Evolutionary conservation across 2,797 vertebrate species (phyloP), one percentile per base, ranked within the genome.

Genomic region (Thunnus albacares): DNA sequence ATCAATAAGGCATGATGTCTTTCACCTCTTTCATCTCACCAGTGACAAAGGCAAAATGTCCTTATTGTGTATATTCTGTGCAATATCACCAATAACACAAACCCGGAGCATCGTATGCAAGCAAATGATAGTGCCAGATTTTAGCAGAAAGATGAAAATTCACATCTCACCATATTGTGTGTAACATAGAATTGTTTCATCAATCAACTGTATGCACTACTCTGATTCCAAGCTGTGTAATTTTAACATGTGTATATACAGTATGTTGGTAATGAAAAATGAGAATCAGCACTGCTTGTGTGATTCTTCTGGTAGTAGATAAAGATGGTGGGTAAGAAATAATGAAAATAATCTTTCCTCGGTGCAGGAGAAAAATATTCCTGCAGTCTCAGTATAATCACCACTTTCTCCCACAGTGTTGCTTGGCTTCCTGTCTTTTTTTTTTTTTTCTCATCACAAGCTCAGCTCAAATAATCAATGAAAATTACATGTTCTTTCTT

Each of bases 1-100:
- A 86, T 83, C 86, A 85, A 84, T 79, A 80, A 70, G 30, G 7
- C 55, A 69, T 35, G 77, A 75, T 81, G 77, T 38, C 69, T 64
- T 62, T 77, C 52, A 49, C 28, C 41, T 76, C 79, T 57, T 73
- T 79, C 66, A 75, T 84, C 73, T 75, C 64, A 76, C 87, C 76
- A 55, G 18, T 30, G 71, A 80, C 75, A 71, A 75, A 84, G 69
- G 85, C 71, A 69, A 79, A 80, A 75, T 76, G 35, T 68, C 30
- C 65, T 72, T 55, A 47, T 71, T 83, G 51, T 81, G 15, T 28
- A 47, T 49, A n/a, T 47, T 80, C 13, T 30, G 43, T 70, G 56
- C 28, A 24, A 35, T 62, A 66, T 47, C 20, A 41, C 30, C 65
- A 64, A 64, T 22, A 49, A 58, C 71, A 64, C n/a, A 38, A 41